Conservation (phyloP, 2,113 vertebrate genomes). For the Athene cunicularia region DNA sequence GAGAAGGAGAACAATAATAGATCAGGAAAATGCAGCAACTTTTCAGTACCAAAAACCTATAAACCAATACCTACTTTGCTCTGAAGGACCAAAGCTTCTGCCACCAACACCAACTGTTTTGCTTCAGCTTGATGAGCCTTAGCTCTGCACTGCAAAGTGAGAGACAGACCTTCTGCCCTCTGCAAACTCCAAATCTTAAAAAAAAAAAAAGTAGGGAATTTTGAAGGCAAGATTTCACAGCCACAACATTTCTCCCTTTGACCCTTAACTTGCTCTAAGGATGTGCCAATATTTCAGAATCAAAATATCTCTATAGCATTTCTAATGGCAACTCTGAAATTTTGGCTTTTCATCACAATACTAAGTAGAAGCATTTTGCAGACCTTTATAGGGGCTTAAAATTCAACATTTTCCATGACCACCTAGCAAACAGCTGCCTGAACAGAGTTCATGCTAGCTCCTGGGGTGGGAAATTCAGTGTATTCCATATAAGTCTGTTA, state of each 20-base stretch:
- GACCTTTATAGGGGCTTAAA: background rate
- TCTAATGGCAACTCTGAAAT: background rate
- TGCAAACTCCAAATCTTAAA: background rate
- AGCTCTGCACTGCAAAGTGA: background rate
- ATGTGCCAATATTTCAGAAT: background rate
- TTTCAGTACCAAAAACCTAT: background rate
- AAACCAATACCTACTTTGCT: background rate
- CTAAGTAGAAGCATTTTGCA: background rate
- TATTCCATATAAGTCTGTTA: background rate
- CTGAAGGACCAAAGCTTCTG: background rate
- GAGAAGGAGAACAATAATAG: background rate
- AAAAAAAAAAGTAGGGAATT: background rate
- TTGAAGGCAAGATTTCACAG: background rate
- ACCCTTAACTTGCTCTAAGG: background rate
- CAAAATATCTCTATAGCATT: background rate
- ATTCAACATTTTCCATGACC: background rate
- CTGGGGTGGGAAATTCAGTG: background rate
- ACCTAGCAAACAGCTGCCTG: background rate
- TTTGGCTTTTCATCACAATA: background rate
- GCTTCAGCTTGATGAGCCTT: background rate
- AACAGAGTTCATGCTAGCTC: background rate
- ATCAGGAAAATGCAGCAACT: background rate
- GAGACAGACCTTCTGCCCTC: background rate
- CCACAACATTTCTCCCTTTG: background rate
- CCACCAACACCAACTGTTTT: background rate